Evolutionary conservation across 2,888 invertebrate species (phyloP).

Genomic region (Lochmaea capreae): DNA sequence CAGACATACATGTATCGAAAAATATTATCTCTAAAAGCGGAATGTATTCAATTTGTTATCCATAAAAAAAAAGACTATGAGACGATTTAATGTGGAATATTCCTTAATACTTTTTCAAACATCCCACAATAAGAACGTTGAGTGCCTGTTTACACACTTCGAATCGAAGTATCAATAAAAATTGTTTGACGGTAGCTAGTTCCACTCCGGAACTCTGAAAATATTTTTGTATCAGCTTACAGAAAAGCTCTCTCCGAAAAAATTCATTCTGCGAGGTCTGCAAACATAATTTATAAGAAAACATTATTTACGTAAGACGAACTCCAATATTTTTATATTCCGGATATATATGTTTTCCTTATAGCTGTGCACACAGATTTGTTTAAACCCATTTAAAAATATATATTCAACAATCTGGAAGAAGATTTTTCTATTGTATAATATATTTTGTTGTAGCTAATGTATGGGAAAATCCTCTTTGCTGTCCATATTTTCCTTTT

Average conservation of each 20-base stretch:
- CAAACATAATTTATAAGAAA: neutral
- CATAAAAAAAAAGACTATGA: too few relatives aligned
- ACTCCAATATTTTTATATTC: neutral
- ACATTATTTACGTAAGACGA: neutral
- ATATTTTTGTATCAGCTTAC: conserved; percentile 1
- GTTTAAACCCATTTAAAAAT: too few relatives aligned
- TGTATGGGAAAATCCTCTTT: too few relatives aligned
- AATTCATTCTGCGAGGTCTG: neutral
- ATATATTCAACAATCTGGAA: too few relatives aligned
- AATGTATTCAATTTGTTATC: too few relatives aligned
- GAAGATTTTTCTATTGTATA: too few relatives aligned
- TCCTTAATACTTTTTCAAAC: neutral
- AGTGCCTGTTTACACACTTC: neutral
- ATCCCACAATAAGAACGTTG: neutral
- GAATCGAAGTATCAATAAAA: neutral
- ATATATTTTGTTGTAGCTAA: too few relatives aligned
- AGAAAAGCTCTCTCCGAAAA: neutral
- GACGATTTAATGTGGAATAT: neutral
- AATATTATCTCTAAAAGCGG: too few relatives aligned
- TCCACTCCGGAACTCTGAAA: neutral
- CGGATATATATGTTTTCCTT: neutral
- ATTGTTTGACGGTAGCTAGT: neutral
- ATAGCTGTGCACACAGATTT: too few relatives aligned
- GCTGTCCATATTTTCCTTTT: too few relatives aligned
- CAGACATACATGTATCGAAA: too few relatives aligned